Percentiles rank a stretch among this genome's conserved stretches.
These are phyloP conservation scores for Brachionichthys hirsutus DNA, from an alignment of 2,113 vertebrate genomes.

Conservation along the genomic window DNA sequence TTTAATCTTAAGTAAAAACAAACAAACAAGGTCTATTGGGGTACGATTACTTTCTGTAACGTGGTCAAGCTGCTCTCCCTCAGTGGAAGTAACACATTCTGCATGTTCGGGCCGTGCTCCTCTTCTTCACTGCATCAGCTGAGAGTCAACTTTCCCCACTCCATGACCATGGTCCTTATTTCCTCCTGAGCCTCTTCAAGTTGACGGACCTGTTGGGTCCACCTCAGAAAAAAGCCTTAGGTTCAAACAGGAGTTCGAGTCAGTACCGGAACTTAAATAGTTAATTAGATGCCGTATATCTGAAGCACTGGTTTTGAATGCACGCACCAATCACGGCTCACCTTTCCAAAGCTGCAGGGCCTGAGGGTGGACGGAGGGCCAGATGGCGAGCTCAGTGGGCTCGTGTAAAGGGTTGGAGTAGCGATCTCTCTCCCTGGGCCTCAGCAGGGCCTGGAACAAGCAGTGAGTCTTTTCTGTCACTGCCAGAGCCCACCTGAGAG, in stretches of 20 bases:
- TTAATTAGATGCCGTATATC: not conserved
- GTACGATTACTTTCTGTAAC: too few species aligned
- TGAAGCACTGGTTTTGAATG: not conserved
- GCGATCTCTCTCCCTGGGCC: constrained; percentile 52
- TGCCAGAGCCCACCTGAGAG: constrained; percentile 73
- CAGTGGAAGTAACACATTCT: constrained; percentile 1
- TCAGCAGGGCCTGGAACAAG: constrained; percentile 81
- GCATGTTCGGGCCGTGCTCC: constrained; percentile 1
- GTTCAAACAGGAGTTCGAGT: constrained; percentile 3
- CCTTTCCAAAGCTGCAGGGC: constrained; percentile 86
- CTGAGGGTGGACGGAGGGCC: constrained; percentile 87
- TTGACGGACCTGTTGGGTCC: constrained; percentile 73
- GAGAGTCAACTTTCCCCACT: constrained; percentile 45
- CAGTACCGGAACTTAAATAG: not conserved
- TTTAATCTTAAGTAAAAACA: too few species aligned
- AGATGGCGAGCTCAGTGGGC: constrained; percentile 78
- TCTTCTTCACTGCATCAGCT: constrained; percentile 25
- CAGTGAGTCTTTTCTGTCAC: constrained; percentile 83
- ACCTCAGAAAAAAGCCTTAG: constrained; percentile 84
- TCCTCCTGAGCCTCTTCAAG: constrained; percentile 79
- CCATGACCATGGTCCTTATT: constrained; percentile 70
- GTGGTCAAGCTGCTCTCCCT: too few species aligned
- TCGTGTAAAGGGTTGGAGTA: constrained; percentile 81
- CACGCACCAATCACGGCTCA: constrained; percentile 33
- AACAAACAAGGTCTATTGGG: too few species aligned